These are phyloP conservation scores for Adela reaumurella DNA, from an alignment of 2,888 invertebrate genomes.

Conservation along the genomic window DNA sequence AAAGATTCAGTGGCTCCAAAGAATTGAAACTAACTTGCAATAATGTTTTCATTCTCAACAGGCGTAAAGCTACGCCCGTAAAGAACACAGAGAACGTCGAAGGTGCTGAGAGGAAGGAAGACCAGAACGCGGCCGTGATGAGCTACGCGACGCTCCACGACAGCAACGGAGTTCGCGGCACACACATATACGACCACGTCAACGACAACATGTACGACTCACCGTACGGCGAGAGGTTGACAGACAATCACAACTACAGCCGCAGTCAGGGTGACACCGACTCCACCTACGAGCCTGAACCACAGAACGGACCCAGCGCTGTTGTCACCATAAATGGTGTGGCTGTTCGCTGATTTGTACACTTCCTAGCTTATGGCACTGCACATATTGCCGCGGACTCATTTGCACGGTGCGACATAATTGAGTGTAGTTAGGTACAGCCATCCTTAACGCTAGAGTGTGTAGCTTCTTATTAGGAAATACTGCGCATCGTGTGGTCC, in stretches of 20 bases:
- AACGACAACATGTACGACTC: slow-evolving; percentile 74
- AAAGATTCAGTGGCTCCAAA: too few species aligned
- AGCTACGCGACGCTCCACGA: slow-evolving; percentile 82
- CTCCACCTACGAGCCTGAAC: slow-evolving; percentile 64
- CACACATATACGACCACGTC: slow-evolving; percentile 48
- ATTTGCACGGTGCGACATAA: too few species aligned
- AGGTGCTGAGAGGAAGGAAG: slow-evolving; percentile 81
- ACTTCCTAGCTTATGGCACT: too few species aligned
- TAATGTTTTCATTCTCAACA: too few species aligned
- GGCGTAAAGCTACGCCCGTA: slow-evolving; percentile 79
- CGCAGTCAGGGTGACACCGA: slow-evolving; percentile 39
- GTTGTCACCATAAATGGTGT: slow-evolving; percentile 87
- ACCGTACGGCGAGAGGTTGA: slow-evolving; percentile 63
- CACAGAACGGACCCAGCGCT: slow-evolving; percentile 51
- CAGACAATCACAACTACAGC: slow-evolving; percentile 45
- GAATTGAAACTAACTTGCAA: too few species aligned
- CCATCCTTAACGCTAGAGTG: too few species aligned
- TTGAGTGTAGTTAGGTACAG: too few species aligned
- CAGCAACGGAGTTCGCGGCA: slow-evolving; percentile 34
- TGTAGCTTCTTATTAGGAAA: too few species aligned
- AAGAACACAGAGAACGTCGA: slow-evolving; percentile 87
- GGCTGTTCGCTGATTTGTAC: slow-evolving; percentile 64
- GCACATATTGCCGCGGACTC: too few species aligned
- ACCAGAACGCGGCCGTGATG: slow-evolving; percentile 84
- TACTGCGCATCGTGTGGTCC: too few species aligned